These are phyloP conservation scores for Idaea aversata DNA, from an alignment of 2,888 invertebrate genomes.

Conservation along the genomic window DNA sequence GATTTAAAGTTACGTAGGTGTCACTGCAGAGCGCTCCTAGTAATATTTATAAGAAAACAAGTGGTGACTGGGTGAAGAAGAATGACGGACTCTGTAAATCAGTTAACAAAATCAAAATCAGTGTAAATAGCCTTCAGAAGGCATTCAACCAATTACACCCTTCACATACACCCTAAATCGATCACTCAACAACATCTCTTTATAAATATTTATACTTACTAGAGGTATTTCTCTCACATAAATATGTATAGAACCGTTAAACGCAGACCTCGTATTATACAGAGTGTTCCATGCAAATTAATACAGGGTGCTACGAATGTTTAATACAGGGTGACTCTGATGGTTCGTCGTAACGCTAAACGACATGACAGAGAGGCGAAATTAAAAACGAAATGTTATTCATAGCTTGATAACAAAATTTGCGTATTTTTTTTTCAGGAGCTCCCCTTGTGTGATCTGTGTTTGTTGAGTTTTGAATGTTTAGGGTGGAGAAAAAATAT, in stretches of 20 bases:
- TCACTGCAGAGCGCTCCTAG: too few species aligned
- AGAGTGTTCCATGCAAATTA: slow-evolving; percentile 31
- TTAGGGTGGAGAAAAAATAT: neutral
- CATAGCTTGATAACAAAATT: slow-evolving; percentile 16
- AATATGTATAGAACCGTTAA: slow-evolving; percentile 34
- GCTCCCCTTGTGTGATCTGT: neutral
- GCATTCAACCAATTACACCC: neutral
- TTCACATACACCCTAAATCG: neutral
- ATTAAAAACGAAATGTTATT: slow-evolving; percentile 25
- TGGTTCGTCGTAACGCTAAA: slow-evolving; percentile 24
- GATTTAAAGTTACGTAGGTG: too few species aligned
- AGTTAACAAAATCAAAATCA: neutral
- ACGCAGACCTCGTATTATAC: slow-evolving; percentile 33
- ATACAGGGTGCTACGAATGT: slow-evolving; percentile 22
- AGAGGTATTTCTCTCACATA: slow-evolving; percentile 18
- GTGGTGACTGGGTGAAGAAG: too few species aligned
- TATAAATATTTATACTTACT: neutral
- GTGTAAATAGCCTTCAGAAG: neutral
- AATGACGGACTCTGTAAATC: neutral
- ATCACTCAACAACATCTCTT: neutral
- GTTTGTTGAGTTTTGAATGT: neutral
- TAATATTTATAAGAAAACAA: too few species aligned
- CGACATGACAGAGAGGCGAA: slow-evolving; percentile 22
- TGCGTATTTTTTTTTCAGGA: neutral
- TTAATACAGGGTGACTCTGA: slow-evolving; percentile 18